Percentiles rank a stretch among this genome's conserved stretches.
Evolutionary conservation across 2,888 invertebrate genomes (phyloP).

Genomic region (Drosophila vallismaia): DNA sequence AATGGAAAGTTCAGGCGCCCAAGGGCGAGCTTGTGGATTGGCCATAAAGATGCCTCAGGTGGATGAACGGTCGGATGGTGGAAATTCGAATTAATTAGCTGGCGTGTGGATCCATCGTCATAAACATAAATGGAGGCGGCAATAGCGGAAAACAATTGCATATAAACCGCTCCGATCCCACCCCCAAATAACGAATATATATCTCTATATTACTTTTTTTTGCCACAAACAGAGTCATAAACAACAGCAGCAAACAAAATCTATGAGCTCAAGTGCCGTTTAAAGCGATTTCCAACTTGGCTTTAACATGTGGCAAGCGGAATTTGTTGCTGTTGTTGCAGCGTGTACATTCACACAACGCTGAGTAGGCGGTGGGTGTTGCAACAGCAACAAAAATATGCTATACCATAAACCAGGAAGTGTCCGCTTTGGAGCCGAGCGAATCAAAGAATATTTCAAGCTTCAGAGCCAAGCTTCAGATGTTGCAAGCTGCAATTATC

Average conservation of each 20-base stretch:
- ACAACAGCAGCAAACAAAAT: constrained; percentile 26
- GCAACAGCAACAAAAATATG: neutral
- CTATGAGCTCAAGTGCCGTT: constrained; percentile 44
- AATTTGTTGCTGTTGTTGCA: constrained; percentile 29
- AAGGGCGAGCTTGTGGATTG: constrained; percentile 20
- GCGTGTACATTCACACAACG: constrained; percentile 39
- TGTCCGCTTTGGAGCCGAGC: constrained; percentile 23
- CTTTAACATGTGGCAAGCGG: constrained; percentile 36
- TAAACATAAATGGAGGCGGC: constrained; percentile 42
- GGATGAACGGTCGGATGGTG: constrained; percentile 1
- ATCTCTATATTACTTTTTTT: constrained; percentile 24
- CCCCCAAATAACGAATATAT: constrained; percentile 23
- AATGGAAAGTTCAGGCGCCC: constrained; percentile 24
- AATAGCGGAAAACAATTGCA: constrained; percentile 46
- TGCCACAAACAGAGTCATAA: constrained; percentile 44
- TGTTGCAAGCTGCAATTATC: constrained; percentile 41
- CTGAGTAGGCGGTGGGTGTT: constrained; percentile 20
- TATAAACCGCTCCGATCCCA: constrained; percentile 26
- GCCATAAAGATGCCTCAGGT: constrained; percentile 41
- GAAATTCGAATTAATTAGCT: constrained; percentile 33
- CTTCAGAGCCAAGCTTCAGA: constrained; percentile 11
- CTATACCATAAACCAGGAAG: constrained; percentile 22
- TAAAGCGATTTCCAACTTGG: constrained; percentile 41
- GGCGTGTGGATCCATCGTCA: constrained; percentile 38
- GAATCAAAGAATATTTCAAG: constrained; percentile 34